phyloP scores from a whole-genome alignment of 2,888 invertebrate species.

The Dioctria rufipes region DNA sequence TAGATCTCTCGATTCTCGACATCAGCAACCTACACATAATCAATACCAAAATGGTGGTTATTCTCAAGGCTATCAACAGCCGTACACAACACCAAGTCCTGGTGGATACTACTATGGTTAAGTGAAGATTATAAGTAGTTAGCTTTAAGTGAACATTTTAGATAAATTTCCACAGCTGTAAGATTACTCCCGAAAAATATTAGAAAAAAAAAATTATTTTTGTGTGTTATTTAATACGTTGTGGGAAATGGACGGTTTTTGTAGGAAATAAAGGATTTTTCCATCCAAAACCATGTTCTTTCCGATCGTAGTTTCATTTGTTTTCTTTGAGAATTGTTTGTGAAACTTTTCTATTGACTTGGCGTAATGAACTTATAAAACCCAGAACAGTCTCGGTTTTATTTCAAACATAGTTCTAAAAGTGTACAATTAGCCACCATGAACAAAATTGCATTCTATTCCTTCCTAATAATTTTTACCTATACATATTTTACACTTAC shows the following conservation, averaged over 20 bases:
- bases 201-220: not conserved
- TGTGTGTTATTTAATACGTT: not conserved
- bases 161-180: not conserved
- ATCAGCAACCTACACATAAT: not conserved
- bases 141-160: not conserved
- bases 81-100: not conserved
- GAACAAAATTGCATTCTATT: no score
- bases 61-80: slow-evolving; percentile 29
- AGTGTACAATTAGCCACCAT: no score
- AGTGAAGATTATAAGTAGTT: not conserved
- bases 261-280: not conserved
- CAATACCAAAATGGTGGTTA: slow-evolving; percentile 27
- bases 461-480: no score
- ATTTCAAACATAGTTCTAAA: no score
- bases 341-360: no score
- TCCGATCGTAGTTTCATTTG: no score
- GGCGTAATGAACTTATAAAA: no score
- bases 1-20: slow-evolving; percentile 27
- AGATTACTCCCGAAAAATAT: not conserved
- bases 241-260: not conserved
- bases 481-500: no score
- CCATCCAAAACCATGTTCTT: not conserved
- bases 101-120: not conserved
- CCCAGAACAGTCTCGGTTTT: no score
- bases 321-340: no score